Evolutionary conservation across 2,888 invertebrate species (phyloP).

Genomic region (Unio pictorum): DNA sequence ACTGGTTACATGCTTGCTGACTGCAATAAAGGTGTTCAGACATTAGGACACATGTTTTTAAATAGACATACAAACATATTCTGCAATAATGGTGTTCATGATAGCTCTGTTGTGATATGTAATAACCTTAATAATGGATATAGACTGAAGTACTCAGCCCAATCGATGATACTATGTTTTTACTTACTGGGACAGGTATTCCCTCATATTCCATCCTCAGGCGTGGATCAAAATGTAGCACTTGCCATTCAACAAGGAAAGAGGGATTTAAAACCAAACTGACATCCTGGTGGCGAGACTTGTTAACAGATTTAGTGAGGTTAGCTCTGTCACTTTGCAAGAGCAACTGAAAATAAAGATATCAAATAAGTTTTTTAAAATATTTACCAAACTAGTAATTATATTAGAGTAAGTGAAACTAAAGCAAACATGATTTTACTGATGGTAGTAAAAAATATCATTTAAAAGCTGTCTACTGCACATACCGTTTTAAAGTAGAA

Average conservation of each 20-base stretch:
- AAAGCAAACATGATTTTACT: too few relatives aligned
- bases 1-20: too few relatives aligned
- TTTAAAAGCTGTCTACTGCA: too few relatives aligned
- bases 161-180: neutral
- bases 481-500: too few relatives aligned
- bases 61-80: too few relatives aligned
- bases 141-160: neutral
- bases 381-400: neutral
- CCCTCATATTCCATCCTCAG: constrained; percentile 67
- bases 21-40: too few relatives aligned
- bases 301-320: constrained; percentile 60
- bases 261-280: constrained; percentile 55
- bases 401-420: neutral
- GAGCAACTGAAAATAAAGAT: constrained; percentile 52
- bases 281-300: constrained; percentile 67
- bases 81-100: too few relatives aligned
- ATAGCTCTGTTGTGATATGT: too few relatives aligned
- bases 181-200: constrained; percentile 63
- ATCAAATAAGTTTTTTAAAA: neutral
- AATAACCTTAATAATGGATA: too few relatives aligned
- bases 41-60: too few relatives aligned
- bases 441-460: too few relatives aligned
- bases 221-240: constrained; percentile 64
- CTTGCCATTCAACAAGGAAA: constrained; percentile 64
- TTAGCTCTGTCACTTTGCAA: constrained; percentile 63